Conservation (phyloP, 1,140 invertebrate genomes). For the Apis florea region DNA sequence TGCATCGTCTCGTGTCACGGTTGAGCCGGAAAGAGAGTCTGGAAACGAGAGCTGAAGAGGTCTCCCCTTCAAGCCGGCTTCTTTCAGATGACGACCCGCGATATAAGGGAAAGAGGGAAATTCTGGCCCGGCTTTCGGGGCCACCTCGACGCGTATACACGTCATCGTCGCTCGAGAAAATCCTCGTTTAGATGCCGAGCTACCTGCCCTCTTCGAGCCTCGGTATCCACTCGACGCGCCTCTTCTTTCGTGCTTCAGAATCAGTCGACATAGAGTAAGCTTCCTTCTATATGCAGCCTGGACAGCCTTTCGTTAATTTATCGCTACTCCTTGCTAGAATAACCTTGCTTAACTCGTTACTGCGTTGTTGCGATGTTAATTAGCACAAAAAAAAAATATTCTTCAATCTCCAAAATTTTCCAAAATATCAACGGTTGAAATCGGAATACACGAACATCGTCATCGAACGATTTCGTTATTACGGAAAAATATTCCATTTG, state of each 20-base stretch:
- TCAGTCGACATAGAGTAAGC: constrained; percentile 6
- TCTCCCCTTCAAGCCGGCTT: constrained; percentile 9
- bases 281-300: background rate
- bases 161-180: background rate
- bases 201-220: constrained; percentile 2
- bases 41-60: background rate
- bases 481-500: background rate
- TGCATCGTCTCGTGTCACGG: background rate
- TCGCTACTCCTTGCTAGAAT: background rate
- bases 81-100: background rate
- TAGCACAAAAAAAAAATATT: no score
- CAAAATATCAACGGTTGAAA: no score
- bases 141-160: background rate
- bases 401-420: no score
- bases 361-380: background rate
- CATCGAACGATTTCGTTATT: background rate
- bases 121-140: background rate
- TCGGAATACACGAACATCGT: no score
- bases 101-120: background rate
- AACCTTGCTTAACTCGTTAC: background rate
- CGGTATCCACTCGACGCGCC: constrained; percentile 25
- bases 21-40: background rate
- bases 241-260: constrained; percentile 28
- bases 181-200: constrained; percentile 25
- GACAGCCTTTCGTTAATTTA: background rate